A percentile compares a stretch with the other conserved stretches of the same genome.
These are phyloP conservation scores for Hypomesus transpacificus DNA, from an alignment of 2,113 vertebrate species.

Conservation along the genomic window DNA sequence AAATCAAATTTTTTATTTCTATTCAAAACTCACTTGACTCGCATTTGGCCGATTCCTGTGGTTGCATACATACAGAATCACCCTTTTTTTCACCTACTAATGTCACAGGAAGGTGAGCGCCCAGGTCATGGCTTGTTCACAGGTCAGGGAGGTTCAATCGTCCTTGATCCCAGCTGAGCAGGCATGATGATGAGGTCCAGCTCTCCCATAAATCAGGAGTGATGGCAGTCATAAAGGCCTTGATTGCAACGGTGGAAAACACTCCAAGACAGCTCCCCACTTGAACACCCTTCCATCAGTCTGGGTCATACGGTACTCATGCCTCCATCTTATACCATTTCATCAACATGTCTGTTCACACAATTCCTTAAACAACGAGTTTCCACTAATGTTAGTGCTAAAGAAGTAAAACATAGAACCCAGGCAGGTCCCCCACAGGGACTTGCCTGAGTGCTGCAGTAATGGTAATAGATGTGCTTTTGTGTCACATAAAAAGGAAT, in stretches of 20 bases:
- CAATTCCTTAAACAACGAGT: constrained; percentile 9
- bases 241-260: constrained; percentile 52
- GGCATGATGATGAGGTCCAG: constrained; percentile 50
- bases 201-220: constrained; percentile 50
- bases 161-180: constrained; percentile 50
- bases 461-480: neutral
- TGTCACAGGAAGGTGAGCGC: constrained; percentile 44
- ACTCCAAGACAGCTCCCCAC: constrained; percentile 28
- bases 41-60: neutral
- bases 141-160: constrained; percentile 40
- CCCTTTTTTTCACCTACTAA: neutral
- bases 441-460: neutral
- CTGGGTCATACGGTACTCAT: constrained; percentile 29
- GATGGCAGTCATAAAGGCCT: constrained; percentile 49
- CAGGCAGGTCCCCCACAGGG: neutral
- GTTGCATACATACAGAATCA: too few species aligned
- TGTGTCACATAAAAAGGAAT: constrained; percentile 3
- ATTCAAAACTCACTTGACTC: constrained; percentile 11
- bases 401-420: neutral
- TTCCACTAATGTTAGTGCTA: neutral
- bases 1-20: constrained; percentile 35
- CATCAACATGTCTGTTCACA: constrained; percentile 16
- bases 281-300: constrained; percentile 34
- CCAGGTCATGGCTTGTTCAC: constrained; percentile 31
- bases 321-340: constrained; percentile 24